Percentiles rank a stretch among this genome's conserved stretches.
These are phyloP conservation scores for Formicarius rufipectus DNA, from an alignment of 2,113 vertebrate species.

Conservation along the genomic window DNA sequence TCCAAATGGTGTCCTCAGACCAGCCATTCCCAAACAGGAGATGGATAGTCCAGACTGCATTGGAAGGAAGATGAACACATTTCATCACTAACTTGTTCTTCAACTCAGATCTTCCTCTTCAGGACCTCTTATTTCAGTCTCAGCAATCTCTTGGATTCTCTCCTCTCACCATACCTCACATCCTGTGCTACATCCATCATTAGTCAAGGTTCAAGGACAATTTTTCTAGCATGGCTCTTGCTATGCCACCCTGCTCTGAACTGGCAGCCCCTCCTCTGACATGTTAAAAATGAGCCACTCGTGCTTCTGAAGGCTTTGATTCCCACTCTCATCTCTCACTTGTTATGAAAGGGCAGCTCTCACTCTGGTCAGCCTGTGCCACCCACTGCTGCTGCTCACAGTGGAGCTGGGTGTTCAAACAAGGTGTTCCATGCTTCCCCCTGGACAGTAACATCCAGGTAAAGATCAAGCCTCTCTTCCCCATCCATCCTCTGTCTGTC, in stretches of 20 bases:
- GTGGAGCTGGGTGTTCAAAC: background rate
- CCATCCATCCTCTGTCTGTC: background rate
- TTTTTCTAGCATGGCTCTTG: background rate
- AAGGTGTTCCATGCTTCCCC: background rate
- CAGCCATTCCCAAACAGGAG: background rate
- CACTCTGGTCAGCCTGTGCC: background rate
- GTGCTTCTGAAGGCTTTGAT: background rate
- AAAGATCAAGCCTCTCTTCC: background rate
- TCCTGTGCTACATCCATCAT: no score
- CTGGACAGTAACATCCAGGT: rapidly evolving
- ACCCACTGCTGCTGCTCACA: background rate
- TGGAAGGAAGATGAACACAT: background rate
- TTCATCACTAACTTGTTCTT: background rate
- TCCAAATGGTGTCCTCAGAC: background rate
- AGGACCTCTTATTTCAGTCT: background rate
- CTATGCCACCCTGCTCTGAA: background rate
- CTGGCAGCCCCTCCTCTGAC: background rate
- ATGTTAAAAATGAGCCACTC: background rate
- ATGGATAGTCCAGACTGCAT: background rate
- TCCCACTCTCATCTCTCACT: background rate
- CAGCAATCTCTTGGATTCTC: background rate
- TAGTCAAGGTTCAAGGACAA: background rate
- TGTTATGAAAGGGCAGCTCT: background rate
- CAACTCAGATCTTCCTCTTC: background rate
- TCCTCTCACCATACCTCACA: background rate